phyloP scores from a whole-genome alignment of 1,140 invertebrate species.

The Drosophila nigrodunni region DNA sequence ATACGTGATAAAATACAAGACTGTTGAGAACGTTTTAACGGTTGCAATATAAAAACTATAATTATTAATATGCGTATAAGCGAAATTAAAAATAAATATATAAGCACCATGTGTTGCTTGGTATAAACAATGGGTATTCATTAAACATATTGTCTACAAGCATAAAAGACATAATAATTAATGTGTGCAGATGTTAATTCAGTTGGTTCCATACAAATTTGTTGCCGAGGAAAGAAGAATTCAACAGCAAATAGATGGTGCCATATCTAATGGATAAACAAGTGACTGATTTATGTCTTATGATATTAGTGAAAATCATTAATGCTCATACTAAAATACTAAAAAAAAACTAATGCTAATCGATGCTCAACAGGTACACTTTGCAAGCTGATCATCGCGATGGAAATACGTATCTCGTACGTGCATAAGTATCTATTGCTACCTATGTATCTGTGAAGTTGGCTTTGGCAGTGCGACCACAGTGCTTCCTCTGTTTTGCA shows the following conservation, averaged over 20 bases:
- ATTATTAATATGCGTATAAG: not conserved
- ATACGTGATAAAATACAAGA: slow-evolving; percentile 20
- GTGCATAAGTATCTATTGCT: slow-evolving; percentile 29
- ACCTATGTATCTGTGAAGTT: slow-evolving; percentile 34
- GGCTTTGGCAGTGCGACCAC: slow-evolving; percentile 27
- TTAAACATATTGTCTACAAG: slow-evolving; percentile 47
- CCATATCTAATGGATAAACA: slow-evolving; percentile 47
- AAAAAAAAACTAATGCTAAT: slow-evolving; percentile 29
- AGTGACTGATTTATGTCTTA: slow-evolving; percentile 52
- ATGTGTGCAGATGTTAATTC: slow-evolving; percentile 38
- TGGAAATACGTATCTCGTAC: slow-evolving; percentile 24
- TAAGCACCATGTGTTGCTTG: slow-evolving; percentile 17
- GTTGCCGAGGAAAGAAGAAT: slow-evolving; percentile 7
- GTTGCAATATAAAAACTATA: slow-evolving; percentile 27
- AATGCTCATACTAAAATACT: slow-evolving; percentile 71
- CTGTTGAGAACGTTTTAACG: slow-evolving; percentile 22
- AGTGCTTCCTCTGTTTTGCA: slow-evolving; percentile 76
- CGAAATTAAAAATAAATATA: slow-evolving; percentile 7
- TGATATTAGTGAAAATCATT: slow-evolving; percentile 58
- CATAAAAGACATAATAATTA: slow-evolving; percentile 50
- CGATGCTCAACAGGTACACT: slow-evolving; percentile 50
- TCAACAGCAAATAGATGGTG: slow-evolving; percentile 27
- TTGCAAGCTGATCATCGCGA: slow-evolving; percentile 11
- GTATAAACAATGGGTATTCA: slow-evolving; percentile 27
- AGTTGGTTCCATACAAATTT: slow-evolving; percentile 18